phyloP scores from a whole-genome alignment of 37 sponge, comb jelly and placozoan genomes.

The Ianthella basta region DNA sequence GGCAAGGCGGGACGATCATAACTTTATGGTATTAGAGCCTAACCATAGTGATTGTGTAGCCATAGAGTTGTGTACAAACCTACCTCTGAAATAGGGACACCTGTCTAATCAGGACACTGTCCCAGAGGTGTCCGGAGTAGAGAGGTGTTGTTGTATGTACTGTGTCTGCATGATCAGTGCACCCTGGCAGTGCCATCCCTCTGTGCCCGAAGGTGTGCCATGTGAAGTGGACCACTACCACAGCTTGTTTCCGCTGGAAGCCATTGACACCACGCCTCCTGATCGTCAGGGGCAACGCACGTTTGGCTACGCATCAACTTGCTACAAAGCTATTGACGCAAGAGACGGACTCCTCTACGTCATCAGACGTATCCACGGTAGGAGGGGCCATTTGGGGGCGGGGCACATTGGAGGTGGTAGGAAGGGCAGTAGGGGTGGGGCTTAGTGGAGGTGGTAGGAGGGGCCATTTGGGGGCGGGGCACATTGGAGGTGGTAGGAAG shows the following conservation, averaged over 20 bases:
- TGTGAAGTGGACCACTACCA: constrained; percentile 81
- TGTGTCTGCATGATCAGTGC: no score
- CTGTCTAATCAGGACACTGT: no score
- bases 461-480: constrained; percentile 4
- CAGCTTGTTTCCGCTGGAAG: constrained; percentile 73
- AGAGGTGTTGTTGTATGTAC: no score
- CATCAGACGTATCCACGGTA: constrained; percentile 20
- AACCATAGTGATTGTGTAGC: no score
- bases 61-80: no score
- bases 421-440: no score
- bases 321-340: constrained; percentile 64
- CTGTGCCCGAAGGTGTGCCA: constrained; percentile 22
- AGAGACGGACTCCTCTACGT: constrained; percentile 59
- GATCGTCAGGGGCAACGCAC: constrained; percentile 47
- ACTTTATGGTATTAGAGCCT: no score
- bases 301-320: constrained; percentile 73
- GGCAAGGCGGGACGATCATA: neutral
- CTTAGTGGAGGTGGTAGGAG: neutral
- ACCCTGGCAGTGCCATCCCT: no score
- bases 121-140: no score
- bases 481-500: no score
- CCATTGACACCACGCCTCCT: constrained; percentile 31
- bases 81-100: no score
- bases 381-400: neutral
- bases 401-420: neutral